phyloP scores from a whole-genome alignment of 2,888 invertebrate species.

The Falcaria lacertinaria region DNA sequence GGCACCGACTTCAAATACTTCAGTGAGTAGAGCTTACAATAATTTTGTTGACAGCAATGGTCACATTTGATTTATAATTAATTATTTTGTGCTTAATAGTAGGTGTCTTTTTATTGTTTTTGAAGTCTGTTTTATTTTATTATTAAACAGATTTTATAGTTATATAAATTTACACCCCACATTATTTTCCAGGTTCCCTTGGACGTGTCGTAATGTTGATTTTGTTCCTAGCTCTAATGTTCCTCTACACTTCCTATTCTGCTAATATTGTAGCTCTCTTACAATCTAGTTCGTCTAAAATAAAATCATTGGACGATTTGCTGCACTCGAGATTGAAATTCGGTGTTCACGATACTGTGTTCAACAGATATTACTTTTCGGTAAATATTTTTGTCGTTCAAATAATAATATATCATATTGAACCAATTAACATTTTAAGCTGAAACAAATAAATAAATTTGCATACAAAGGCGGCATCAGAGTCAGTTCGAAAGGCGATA shows the following conservation, averaged over 20 bases:
- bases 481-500: slow-evolving; percentile 81
- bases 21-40: too few species aligned
- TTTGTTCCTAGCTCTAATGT: slow-evolving; percentile 82
- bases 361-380: slow-evolving; percentile 83
- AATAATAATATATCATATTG: too few species aligned
- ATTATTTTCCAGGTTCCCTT: slow-evolving; percentile 53
- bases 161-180: too few species aligned
- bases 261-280: slow-evolving; percentile 87
- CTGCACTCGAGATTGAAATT: slow-evolving; percentile 82
- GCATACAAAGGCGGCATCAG: slow-evolving; percentile 79
- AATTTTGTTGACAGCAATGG: too few species aligned
- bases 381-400: slow-evolving; percentile 49
- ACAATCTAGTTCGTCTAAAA: slow-evolving; percentile 85
- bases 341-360: slow-evolving; percentile 84
- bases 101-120: too few species aligned
- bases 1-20: too few species aligned
- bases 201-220: slow-evolving; percentile 82
- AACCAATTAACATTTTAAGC: too few species aligned
- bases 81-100: too few species aligned
- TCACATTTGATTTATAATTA: too few species aligned
- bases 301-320: slow-evolving; percentile 82
- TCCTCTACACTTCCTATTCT: slow-evolving; percentile 86
- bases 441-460: slow-evolving; percentile 4
- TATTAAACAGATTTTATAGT: too few species aligned
- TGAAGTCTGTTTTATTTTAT: too few species aligned